Percentiles rank a stretch among this genome's conserved stretches.
Conservation (phyloP, 1,140 invertebrate species). For the Parasteatoda tepidariorum region DNA sequence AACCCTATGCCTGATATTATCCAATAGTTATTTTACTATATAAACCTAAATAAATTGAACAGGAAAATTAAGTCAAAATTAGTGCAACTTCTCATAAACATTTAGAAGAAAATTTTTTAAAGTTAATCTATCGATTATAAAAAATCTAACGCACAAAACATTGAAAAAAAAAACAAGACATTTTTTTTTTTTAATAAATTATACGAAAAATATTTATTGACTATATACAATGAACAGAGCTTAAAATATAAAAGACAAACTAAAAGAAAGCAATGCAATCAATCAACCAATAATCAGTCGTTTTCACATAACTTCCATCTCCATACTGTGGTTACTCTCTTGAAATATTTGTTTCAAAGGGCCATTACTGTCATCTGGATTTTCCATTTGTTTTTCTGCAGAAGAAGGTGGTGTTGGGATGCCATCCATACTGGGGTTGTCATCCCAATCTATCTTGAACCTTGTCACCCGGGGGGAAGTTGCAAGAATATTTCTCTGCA, state of each 20-base stretch:
- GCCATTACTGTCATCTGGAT: constrained; percentile 62
- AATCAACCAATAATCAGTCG: too few species aligned
- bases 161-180: too few species aligned
- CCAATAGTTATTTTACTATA: too few species aligned
- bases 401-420: constrained; percentile 30
- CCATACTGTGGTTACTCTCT: constrained; percentile 62
- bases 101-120: too few species aligned
- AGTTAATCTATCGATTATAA: too few species aligned
- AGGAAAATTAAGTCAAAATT: too few species aligned
- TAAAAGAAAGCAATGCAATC: neutral
- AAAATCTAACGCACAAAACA: too few species aligned
- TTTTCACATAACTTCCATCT: constrained; percentile 56
- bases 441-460: constrained; percentile 98
- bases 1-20: too few species aligned
- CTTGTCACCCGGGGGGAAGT: constrained; percentile 94
- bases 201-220: neutral
- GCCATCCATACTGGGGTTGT: constrained; percentile 68
- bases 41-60: too few species aligned
- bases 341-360: constrained; percentile 62
- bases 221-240: neutral
- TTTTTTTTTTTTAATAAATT: constrained; percentile 2
- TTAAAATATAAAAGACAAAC: neutral
- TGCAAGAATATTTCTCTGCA: constrained; percentile 92
- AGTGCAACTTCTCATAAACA: too few species aligned
- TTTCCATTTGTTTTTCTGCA: constrained; percentile 36